Conservation (phyloP, 2,888 invertebrate species). For the Cepaea hortensis region DNA sequence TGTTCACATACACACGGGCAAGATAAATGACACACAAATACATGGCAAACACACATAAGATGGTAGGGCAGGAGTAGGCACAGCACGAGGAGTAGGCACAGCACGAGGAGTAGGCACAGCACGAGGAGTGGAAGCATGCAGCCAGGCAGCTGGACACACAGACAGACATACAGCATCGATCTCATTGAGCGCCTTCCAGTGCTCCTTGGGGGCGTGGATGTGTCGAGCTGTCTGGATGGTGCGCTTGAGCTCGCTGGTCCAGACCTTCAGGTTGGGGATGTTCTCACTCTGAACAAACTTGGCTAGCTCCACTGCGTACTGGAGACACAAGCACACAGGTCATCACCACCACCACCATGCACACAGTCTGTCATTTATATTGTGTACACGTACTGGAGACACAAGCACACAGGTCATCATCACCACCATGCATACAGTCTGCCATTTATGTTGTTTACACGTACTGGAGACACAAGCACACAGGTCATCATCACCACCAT, state of each 20-base stretch:
- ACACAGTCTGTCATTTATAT: too few relatives aligned
- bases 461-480: too few relatives aligned
- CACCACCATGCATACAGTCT: too few relatives aligned
- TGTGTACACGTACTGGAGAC: too few relatives aligned
- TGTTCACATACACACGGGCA: too few relatives aligned
- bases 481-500: too few relatives aligned
- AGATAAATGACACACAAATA: too few relatives aligned
- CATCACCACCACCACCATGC: too few relatives aligned
- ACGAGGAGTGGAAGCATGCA: neutral
- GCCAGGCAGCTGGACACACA: neutral
- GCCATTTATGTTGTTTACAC: too few relatives aligned
- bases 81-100: neutral
- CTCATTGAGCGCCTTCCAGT: constrained; percentile 99
- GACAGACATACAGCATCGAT: constrained; percentile 88
- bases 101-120: neutral
- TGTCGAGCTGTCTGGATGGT: constrained; percentile 93
- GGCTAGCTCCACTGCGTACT: constrained; percentile 87
- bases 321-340: constrained; percentile 58
- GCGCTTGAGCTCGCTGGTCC: constrained; percentile 98
- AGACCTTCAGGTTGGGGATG: constrained; percentile 91
- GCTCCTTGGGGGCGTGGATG: constrained; percentile 94
- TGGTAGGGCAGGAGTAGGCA: neutral
- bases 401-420: too few relatives aligned
- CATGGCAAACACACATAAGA: too few relatives aligned
- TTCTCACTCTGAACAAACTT: constrained; percentile 88